These are phyloP conservation scores for Sciurus niger DNA, from an alignment of 2,113 vertebrate species.

Conservation along the genomic window DNA sequence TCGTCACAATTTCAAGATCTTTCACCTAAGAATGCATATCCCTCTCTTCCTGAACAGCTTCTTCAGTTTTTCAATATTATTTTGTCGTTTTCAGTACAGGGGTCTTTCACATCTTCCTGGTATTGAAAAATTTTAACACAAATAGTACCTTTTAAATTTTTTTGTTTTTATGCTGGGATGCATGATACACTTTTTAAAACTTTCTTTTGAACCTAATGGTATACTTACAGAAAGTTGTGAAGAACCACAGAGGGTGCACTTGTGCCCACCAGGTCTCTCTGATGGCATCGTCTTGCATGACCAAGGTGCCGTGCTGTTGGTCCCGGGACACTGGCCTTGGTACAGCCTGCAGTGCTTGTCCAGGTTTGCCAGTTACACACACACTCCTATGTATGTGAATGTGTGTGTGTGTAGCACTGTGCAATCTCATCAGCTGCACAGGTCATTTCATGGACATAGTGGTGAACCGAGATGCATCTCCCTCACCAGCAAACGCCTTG, in stretches of 20 bases:
- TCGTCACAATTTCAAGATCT: neutral
- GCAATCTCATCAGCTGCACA: neutral
- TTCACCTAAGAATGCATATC: neutral
- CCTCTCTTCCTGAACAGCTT: neutral
- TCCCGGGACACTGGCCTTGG: neutral
- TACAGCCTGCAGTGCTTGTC: neutral
- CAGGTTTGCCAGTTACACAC: too few species aligned
- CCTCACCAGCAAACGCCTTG: neutral
- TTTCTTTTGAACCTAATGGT: neutral
- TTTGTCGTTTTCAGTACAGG: neutral
- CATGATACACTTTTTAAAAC: neutral
- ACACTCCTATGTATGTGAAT: fast-evolving
- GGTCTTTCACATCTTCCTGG: neutral
- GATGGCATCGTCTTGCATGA: too few species aligned
- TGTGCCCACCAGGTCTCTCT: neutral
- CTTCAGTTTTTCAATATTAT: neutral
- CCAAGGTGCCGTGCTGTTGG: neutral
- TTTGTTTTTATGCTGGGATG: neutral
- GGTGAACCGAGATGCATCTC: neutral
- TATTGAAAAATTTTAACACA: neutral
- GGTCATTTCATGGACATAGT: too few species aligned
- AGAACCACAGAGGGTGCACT: neutral
- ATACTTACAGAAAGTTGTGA: neutral
- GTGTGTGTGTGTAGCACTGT: fast-evolving
- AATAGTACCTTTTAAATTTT: neutral